A percentile compares a stretch with the other conserved stretches of the same genome.
phyloP scores from a whole-genome alignment of 2,113 vertebrate species.

The Apus apus region DNA sequence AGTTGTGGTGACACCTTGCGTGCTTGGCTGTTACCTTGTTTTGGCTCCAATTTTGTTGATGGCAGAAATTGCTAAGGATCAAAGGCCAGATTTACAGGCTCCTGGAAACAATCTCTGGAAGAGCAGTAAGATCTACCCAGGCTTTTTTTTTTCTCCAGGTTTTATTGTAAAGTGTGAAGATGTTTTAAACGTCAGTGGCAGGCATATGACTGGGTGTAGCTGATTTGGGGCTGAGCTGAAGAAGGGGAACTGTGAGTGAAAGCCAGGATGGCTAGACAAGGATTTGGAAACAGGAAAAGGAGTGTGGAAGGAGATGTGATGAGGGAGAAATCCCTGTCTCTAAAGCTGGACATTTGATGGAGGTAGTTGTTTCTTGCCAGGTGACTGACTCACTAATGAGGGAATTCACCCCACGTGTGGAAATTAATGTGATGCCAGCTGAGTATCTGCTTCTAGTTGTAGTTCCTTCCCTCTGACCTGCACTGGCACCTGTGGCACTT shows the following conservation, averaged over 20 bases:
- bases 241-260: not conserved
- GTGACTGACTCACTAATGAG: not conserved
- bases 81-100: not conserved
- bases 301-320: not conserved
- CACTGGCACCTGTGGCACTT: not conserved
- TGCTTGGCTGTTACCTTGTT: accelerated
- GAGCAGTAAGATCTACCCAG: not conserved
- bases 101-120: not conserved
- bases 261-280: not conserved
- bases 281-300: not conserved
- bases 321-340: not conserved
- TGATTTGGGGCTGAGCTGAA: not conserved
- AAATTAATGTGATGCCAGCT: not conserved
- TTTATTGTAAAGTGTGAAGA: not conserved
- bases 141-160: not conserved
- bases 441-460: not conserved
- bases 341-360: not conserved
- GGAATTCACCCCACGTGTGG: not conserved
- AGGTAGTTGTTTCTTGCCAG: not conserved
- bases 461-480: not conserved
- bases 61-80: not conserved
- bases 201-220: not conserved
- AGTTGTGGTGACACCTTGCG: not conserved
- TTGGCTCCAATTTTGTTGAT: not conserved
- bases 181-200: not conserved